Conservation (phyloP, 53 echinoderm and acorn worm species). For the Echinarachnius parma region DNA sequence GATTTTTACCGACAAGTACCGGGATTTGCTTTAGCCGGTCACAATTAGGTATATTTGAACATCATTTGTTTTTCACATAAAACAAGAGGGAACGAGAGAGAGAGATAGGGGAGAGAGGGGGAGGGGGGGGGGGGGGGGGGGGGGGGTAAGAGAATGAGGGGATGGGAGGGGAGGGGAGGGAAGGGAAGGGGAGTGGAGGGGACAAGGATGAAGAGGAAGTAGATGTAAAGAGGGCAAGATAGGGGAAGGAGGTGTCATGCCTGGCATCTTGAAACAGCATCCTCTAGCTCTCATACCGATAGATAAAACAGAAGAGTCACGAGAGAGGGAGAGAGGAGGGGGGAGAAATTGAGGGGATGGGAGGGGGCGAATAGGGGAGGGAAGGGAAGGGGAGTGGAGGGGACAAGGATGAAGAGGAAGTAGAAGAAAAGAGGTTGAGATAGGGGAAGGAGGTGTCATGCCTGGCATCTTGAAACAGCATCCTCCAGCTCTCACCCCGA, state of each 20-base stretch:
- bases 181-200: background rate
- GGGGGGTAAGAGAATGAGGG: background rate
- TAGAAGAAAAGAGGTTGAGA: background rate
- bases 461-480: constrained; percentile 17
- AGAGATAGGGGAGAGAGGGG: background rate
- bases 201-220: background rate
- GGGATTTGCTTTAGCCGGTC: too few species aligned
- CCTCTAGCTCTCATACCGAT: constrained; percentile 23
- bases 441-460: background rate
- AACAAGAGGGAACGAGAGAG: too few species aligned
- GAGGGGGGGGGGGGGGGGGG: background rate
- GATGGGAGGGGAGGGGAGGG: too few species aligned
- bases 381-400: background rate
- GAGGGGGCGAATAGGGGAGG: too few species aligned
- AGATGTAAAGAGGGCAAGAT: background rate
- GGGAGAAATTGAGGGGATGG: background rate
- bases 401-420: background rate
- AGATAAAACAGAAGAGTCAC: background rate
- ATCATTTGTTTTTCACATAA: too few species aligned
- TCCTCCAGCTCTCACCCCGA: constrained; percentile 19
- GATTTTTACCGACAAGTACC: too few species aligned
- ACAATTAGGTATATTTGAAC: too few species aligned
- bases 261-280: constrained; percentile 16
- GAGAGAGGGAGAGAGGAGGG: background rate
- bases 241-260: background rate